Evolutionary conservation across 2,113 vertebrate genomes (phyloP).

Genomic region (Tympanuchus pallidicinctus): DNA sequence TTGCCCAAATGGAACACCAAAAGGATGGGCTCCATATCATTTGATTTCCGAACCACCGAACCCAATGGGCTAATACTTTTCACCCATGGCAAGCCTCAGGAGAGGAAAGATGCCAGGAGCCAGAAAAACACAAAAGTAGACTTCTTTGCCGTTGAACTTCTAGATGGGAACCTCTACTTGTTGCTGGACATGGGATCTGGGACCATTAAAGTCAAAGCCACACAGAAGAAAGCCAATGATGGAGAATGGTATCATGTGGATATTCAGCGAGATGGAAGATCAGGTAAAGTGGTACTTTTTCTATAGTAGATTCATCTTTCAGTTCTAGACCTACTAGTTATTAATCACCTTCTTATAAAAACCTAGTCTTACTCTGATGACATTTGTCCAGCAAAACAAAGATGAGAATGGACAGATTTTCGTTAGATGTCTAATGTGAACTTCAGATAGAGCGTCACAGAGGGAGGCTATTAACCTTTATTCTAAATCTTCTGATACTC

Average conservation of each 20-base stretch:
- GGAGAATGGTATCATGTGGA: slow-evolving; percentile 98
- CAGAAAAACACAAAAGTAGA: slow-evolving; percentile 97
- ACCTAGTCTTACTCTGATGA: not conserved
- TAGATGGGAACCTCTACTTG: slow-evolving; percentile 93
- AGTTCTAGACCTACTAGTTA: not conserved
- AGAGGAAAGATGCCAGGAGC: slow-evolving; percentile 87
- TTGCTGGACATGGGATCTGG: slow-evolving; percentile 98
- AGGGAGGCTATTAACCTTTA: not conserved
- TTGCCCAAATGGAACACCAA: slow-evolving; percentile 99
- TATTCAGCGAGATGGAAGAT: slow-evolving; percentile 95
- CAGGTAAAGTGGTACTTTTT: slow-evolving; percentile 80
- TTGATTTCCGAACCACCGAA: slow-evolving; percentile 96
- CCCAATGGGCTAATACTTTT: slow-evolving; percentile 96
- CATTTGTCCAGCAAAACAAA: slow-evolving; percentile 28
- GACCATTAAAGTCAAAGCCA: slow-evolving; percentile 97
- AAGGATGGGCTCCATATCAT: slow-evolving; percentile 95
- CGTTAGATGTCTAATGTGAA: not conserved
- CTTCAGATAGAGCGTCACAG: not conserved
- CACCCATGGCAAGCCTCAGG: slow-evolving; percentile 93
- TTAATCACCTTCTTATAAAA: not conserved
- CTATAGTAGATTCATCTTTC: not conserved
- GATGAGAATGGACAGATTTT: not conserved
- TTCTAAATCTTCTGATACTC: not conserved
- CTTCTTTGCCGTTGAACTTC: slow-evolving; percentile 95
- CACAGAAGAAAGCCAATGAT: slow-evolving; percentile 94